A percentile compares a stretch with the other conserved stretches of the same genome.
phyloP scores from a whole-genome alignment of 2,797 vertebrate genomes.

The Avahi laniger region DNA sequence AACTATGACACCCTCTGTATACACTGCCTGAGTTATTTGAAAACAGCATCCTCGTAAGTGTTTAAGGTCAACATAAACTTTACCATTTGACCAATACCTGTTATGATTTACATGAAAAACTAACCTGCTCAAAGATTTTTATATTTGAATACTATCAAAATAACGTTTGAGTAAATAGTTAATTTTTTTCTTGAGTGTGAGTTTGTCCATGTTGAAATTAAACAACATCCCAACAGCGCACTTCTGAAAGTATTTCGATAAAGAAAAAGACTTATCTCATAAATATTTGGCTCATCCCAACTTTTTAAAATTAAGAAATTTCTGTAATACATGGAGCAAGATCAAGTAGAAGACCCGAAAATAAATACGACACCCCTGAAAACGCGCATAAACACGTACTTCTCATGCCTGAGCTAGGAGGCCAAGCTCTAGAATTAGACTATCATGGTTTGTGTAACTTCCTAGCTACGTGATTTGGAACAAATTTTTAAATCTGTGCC shows the following conservation, averaged over 20 bases:
- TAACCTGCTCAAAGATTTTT: not conserved
- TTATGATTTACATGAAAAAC: not conserved
- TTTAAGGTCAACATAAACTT: not conserved
- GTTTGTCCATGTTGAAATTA: not conserved
- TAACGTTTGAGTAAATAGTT: not conserved
- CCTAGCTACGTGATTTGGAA: not conserved
- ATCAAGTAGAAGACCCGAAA: not conserved
- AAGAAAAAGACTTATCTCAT: slow-evolving; percentile 1
- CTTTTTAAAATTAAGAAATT: slow-evolving; percentile 28
- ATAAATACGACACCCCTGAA: not conserved
- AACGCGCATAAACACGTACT: not conserved
- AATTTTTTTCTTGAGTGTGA: not conserved
- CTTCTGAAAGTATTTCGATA: slow-evolving; percentile 13
- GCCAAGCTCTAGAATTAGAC: not conserved
- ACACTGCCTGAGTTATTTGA: not conserved
- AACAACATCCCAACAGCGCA: slow-evolving; percentile 17
- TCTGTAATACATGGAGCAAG: not conserved
- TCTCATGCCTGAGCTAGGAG: not conserved
- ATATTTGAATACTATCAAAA: not conserved
- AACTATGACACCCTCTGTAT: not conserved
- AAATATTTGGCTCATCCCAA: not conserved
- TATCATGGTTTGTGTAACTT: not conserved
- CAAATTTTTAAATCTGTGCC: not conserved
- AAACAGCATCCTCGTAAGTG: not conserved
- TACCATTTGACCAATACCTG: not conserved